Conservation (phyloP, 2,113 vertebrate species). For the Calyptomena viridis region DNA sequence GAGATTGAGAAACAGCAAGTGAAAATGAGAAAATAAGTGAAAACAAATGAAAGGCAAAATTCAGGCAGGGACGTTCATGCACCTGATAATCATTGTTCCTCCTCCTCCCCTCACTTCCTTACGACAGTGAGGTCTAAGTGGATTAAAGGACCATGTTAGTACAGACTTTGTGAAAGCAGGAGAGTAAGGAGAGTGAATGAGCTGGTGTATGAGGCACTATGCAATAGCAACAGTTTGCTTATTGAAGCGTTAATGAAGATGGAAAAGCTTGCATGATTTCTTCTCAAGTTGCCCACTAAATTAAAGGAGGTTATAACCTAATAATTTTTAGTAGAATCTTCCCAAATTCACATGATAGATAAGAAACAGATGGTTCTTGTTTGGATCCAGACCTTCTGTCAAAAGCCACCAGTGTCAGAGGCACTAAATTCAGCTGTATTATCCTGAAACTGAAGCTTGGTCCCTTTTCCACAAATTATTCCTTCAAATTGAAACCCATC, state of each 20-base stretch:
- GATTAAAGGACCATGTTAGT: not conserved
- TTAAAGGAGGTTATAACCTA: not conserved
- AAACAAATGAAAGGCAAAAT: not conserved
- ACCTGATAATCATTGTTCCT: not conserved
- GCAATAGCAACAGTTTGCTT: not conserved
- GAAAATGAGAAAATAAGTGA: not conserved
- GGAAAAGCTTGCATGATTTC: not conserved
- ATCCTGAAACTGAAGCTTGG: not conserved
- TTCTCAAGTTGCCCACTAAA: not conserved
- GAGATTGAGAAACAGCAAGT: not conserved
- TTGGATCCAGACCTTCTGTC: not conserved
- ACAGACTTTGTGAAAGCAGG: not conserved
- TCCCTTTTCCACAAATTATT: not conserved
- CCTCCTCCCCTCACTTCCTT: not conserved
- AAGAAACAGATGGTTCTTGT: not conserved
- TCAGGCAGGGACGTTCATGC: too few relatives aligned
- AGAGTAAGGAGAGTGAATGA: not conserved
- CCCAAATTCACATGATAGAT: not conserved
- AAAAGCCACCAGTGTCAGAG: not conserved
- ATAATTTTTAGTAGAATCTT: not conserved
- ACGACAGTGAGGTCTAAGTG: not conserved
- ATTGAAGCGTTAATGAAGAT: not conserved
- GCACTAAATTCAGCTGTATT: not conserved
- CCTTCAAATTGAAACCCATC: not conserved
- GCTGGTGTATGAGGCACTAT: accelerated